Evolutionary conservation across 2,797 vertebrate genomes (phyloP).

Genomic region (Tadarida brasiliensis): DNA sequence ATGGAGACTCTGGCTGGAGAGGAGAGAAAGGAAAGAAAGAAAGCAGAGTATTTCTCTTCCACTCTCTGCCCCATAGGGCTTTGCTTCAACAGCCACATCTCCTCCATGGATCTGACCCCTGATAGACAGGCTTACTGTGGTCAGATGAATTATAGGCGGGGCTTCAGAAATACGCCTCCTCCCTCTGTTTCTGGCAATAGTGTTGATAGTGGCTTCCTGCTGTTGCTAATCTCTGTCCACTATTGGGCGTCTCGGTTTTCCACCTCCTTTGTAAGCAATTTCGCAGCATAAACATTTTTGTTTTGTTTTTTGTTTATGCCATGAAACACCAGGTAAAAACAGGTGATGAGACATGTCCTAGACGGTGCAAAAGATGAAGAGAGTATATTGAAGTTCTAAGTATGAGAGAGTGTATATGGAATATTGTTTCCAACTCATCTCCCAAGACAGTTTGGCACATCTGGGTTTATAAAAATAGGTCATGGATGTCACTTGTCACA

Average conservation of each 20-base stretch:
- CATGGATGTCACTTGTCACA: not conserved
- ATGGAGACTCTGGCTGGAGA: not conserved
- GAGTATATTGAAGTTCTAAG: not conserved
- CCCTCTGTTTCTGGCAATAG: not conserved
- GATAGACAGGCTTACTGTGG: too few relatives aligned
- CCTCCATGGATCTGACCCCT: not conserved
- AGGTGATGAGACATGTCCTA: not conserved
- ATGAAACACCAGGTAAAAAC: not conserved
- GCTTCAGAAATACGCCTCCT: not conserved
- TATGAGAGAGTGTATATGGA: not conserved
- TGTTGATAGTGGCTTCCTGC: too few relatives aligned
- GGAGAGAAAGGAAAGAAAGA: not conserved
- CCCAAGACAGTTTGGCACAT: not conserved
- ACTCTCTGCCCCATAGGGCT: not conserved
- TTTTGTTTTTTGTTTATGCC: not conserved
- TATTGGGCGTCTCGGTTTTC: not conserved
- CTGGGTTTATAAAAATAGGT: not conserved
- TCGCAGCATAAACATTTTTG: not conserved
- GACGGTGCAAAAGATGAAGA: not conserved
- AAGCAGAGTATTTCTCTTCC: not conserved
- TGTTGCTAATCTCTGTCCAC: not conserved
- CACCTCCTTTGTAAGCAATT: not conserved
- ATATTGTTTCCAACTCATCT: not conserved
- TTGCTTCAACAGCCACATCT: not conserved
- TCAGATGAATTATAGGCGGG: fast-evolving